Base-by-base conservation (phyloP, 2,797 vertebrate species). In the Tarsius wallacei region DNA sequence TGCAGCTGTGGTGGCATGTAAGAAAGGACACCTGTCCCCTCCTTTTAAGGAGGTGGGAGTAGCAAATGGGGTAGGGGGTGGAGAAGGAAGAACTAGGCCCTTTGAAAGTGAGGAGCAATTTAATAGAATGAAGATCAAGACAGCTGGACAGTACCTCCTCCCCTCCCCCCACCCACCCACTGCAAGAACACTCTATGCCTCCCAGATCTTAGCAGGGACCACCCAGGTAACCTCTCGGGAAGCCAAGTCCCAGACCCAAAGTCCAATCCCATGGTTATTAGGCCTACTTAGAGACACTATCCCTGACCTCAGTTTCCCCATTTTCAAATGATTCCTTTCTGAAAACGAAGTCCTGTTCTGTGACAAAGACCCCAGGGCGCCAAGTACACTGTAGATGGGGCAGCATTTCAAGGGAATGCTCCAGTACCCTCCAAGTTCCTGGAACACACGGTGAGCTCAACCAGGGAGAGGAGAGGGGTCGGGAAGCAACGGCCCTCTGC, bases 1-100 rank as follows among this genome's bases (percentile, higher is more conserved):
- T 82, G 81, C 92, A 94, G 96, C 95, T 96, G 93, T 28, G 71
- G 63, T 86, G 14, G 14, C 49, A 22, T 24, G 73, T 83, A 71
- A 71, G 83, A 93, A 88, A 93, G 84, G 84, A 71, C 95, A 96
- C 85, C 96, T 97, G 96, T 96, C 88, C 61, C 71, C 63, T 82
- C 19, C 14, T 94, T 97, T 88, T 63, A 73, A 95, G 71, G 49
- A 91, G 11, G 10, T 8, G 2, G 47, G 70, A 11, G 61, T 49
- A 42, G 42, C 42, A 78, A 85, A 59, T 0, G 55, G 64, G 7
- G 14, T 76, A 42, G 61, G 26, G 28, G 51, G n/a, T 63, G 26
- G 21, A 16, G 87, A 87, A 91, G 26, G 76, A 90, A 93, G 74
- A 89, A 59, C 6, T 7, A 71, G 66, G 31, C 14, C 61, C 51